Base-by-base conservation (phyloP, 1,140 invertebrate genomes). In the Scaptomyza pallida region DNA sequence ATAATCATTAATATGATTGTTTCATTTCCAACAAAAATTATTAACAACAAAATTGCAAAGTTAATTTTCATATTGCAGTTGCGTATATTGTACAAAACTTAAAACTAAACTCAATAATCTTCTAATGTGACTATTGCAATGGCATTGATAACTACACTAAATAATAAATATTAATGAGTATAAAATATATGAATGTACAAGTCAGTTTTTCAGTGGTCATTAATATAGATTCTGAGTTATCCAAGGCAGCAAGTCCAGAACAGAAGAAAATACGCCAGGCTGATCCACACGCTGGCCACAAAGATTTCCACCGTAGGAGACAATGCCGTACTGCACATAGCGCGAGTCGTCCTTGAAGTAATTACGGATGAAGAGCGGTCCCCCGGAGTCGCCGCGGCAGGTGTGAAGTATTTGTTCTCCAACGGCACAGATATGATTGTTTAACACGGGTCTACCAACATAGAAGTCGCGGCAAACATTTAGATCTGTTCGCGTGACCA, bases 371-470 rank as follows among this genome's bases (percentile, higher is more conserved):
- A 91, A 89, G 3, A 97, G 89, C 0, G 96, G 95, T 1, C 96
- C 96, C 8, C 96, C 96, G 3, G 95, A 96, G 75, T 97, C 96
- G 12, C 95, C 95, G 62, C 92, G 92, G 68, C 95, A 96, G 0
- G 95, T 93, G 62, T 96, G 95, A 78, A 91, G 94, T 73, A 89
- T 94, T n/a, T 90, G 92, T 0, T 92, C 83, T 1, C 94, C 94
- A 3, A 94, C 94, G n/a, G 94, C 95, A 59, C 95, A 95, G 1
- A 95, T 75, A 69, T 95, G 94, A 13, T 92, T 92, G 0, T 92
- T 80, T 76, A n/a, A 83, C 43, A 16, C 61, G 48, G 6, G 60
- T 78, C 23, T 70, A n/a, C n/a, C 40, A 23, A 17, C 19, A 45
- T 73, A 88, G 41, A 61, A 89, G 19, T 59, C 51, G 0, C 78